Percentiles rank a stretch among this genome's conserved stretches.
phyloP scores from a whole-genome alignment of 2,113 vertebrate genomes.

The Antechinus stuartii region DNA sequence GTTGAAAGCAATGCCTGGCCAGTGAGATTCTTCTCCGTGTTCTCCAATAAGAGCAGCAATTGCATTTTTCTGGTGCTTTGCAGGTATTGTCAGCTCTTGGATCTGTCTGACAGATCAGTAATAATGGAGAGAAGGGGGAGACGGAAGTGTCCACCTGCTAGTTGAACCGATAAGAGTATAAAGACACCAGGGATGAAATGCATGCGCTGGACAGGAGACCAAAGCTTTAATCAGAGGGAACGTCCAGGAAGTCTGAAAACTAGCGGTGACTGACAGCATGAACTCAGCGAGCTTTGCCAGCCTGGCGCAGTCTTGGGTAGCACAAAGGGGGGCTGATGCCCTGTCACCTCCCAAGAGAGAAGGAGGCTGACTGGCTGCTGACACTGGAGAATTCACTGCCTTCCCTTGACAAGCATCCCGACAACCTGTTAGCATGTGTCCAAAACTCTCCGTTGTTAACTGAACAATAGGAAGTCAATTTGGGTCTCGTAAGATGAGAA shows the following conservation, averaged over 20 bases:
- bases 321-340: neutral
- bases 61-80: neutral
- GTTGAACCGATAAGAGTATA: neutral
- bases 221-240: neutral
- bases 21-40: neutral
- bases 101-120: neutral
- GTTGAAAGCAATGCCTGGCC: neutral
- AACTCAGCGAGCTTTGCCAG: neutral
- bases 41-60: neutral
- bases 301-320: neutral
- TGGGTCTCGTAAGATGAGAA: neutral
- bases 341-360: neutral
- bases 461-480: neutral
- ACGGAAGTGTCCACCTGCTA: neutral
- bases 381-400: neutral
- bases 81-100: neutral
- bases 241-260: neutral
- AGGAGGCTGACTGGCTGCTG: neutral
- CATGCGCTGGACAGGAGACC: neutral
- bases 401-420: neutral
- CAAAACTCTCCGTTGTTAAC: neutral
- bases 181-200: neutral
- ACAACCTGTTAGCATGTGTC: neutral
- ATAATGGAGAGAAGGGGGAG: neutral
- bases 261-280: neutral